Base-by-base conservation (phyloP, 37 sponge, comb jelly and placozoan species). In the Lycopodina hypogea region DNA sequence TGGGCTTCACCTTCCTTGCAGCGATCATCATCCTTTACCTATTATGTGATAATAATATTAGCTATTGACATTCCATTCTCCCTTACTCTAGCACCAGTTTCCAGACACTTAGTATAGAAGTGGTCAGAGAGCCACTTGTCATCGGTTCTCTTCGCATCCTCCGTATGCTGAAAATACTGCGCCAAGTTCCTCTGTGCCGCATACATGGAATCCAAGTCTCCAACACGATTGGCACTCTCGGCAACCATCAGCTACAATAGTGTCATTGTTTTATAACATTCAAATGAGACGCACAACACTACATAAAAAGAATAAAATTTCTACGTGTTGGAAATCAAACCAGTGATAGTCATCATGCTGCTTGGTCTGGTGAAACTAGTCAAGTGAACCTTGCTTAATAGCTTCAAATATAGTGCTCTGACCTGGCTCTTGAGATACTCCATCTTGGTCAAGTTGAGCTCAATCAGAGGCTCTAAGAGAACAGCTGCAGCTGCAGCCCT, bases 111-210 rank as follows among this genome's bases (percentile, higher is more conserved):
- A 29, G 80, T 30, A 63, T 94, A 83, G 77, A 94, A 94, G 77
- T 94, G 95, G 68, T 87, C 92, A 1, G 92, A 68, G 28, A 94
- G 83, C 95, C 95, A 94, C 21, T 59, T 80, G 80, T 89, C 90
- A 50, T 77, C 74, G 28, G 77, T 83, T 32, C 66, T 65, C 66
- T 65, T 65, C 6, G 62, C 67, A 76, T 87, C 88, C 38, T 85
- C 82, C 37, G 71, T 86, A 8, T 81, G 71, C 38, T 91, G 92
- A 81, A 94, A 94, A 74, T 88, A 81, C 70, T 81, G 84, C 22
- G 95, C 95, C 33, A 94, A 37, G 28, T 76, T 78, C 52, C 83
- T 30, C 78, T 78, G 89, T 12, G 68, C 51, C 72, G 81, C 40
- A 68, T 90, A 94, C 23, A 88, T 89, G 34, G 71, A 53, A 9